A percentile compares a stretch with the other conserved stretches of the same genome.
phyloP scores from a whole-genome alignment of 2,888 invertebrate species.

The Macropis europaea region DNA sequence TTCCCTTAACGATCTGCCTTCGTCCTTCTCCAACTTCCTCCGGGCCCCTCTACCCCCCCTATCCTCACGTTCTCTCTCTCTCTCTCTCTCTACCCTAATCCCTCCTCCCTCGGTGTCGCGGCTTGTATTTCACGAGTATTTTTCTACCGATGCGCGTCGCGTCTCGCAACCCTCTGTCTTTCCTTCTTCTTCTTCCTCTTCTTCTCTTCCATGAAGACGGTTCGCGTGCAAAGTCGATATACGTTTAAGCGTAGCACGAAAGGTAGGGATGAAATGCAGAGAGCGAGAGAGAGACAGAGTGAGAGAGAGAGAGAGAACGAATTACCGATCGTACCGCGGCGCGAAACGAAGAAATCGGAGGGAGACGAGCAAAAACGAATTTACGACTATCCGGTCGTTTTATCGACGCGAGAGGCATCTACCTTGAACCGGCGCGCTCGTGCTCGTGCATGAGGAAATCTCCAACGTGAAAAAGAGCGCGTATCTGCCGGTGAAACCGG shows the following conservation, averaged over 20 bases:
- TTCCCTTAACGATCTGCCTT: conserved; percentile 61
- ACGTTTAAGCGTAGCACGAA: conserved; percentile 43
- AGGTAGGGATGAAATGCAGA: conserved; percentile 5
- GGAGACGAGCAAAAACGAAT: conserved; percentile 54
- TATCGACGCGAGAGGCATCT: conserved; percentile 31
- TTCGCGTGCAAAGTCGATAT: conserved; percentile 55
- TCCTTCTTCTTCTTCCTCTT: not conserved
- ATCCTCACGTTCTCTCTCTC: not conserved
- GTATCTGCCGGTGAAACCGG: not conserved
- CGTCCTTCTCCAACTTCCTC: conserved; percentile 16
- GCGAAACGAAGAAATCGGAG: conserved; percentile 38
- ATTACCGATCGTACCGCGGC: conserved; percentile 51
- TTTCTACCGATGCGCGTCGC: conserved; percentile 10
- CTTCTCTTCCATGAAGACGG: conserved; percentile 27
- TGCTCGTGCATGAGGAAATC: not conserved
- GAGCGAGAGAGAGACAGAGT: not conserved
- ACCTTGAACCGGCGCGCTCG: not conserved
- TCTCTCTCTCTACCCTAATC: conserved; percentile 5
- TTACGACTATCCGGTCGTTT: conserved; percentile 59
- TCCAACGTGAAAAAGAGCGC: conserved; percentile 6
- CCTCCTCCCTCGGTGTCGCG: conserved; percentile 21
- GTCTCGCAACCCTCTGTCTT: not conserved
- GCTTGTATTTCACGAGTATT: conserved; percentile 56
- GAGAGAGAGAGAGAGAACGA: conserved; percentile 29
- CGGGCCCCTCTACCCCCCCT: not conserved